A percentile compares a stretch with the other conserved stretches of the same genome.
Evolutionary conservation across 2,113 vertebrate species (phyloP).

Genomic region (Mesoclemmys tuberculata): DNA sequence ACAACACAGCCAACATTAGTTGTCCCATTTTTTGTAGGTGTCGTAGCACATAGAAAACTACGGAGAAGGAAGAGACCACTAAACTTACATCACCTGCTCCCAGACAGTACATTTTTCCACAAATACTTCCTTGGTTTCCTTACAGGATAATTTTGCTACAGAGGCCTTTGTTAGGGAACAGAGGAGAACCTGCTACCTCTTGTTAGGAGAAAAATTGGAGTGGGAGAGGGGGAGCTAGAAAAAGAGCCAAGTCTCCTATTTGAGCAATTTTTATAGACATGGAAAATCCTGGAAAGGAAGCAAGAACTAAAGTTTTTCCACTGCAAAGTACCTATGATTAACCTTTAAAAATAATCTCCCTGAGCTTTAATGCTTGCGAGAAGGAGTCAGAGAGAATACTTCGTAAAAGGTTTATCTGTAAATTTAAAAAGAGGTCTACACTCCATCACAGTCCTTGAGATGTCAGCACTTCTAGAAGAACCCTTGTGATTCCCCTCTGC

Average conservation of each 20-base stretch:
- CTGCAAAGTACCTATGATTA: neutral
- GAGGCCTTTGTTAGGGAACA: neutral
- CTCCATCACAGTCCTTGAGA: slow-evolving; percentile 8
- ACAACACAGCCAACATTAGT: neutral
- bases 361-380: neutral
- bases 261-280: neutral
- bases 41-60: rapidly evolving
- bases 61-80: rapidly evolving
- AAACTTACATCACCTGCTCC: neutral
- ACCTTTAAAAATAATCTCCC: rapidly evolving
- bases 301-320: neutral
- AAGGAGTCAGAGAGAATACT: neutral
- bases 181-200: neutral
- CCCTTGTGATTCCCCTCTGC: neutral
- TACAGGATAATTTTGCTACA: neutral
- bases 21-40: neutral
- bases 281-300: rapidly evolving
- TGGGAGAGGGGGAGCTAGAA: neutral
- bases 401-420: slow-evolving; percentile 13
- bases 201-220: neutral
- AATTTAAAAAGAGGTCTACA: neutral
- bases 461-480: neutral
- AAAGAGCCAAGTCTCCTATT: neutral
- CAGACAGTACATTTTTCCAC: neutral
- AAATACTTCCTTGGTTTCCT: neutral